Evolutionary conservation across 2,113 vertebrate species (phyloP).

Genomic region (Mixornis gularis): DNA sequence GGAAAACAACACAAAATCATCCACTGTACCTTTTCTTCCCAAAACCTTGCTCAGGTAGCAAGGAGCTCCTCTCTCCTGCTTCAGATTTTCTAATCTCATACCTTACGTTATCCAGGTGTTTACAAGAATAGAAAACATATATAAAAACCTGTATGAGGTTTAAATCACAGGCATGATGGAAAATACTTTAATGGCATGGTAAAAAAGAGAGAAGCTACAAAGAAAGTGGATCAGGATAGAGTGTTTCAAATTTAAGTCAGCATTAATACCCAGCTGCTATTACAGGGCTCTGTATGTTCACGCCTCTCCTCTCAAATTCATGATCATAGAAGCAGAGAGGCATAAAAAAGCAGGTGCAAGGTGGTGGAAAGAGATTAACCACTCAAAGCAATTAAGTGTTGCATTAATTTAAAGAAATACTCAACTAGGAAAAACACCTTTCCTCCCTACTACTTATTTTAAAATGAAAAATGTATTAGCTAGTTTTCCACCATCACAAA

Average conservation of each 20-base stretch:
- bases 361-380: slow-evolving; percentile 32
- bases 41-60: background rate
- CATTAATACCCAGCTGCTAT: slow-evolving; percentile 14
- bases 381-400: slow-evolving; percentile 40
- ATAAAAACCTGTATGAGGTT: background rate
- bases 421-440: background rate
- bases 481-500: slow-evolving; percentile 9
- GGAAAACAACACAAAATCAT: background rate
- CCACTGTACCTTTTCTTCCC: background rate
- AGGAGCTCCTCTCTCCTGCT: background rate
- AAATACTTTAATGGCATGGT: background rate
- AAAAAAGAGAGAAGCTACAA: slow-evolving; percentile 18
- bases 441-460: background rate
- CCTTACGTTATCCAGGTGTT: rapidly evolving
- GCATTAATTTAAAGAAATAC: slow-evolving; percentile 54
- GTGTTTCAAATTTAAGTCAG: slow-evolving; percentile 11
- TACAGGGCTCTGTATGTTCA: slow-evolving; percentile 26
- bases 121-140: background rate
- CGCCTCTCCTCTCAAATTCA: background rate
- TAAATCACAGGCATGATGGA: background rate
- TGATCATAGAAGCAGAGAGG: slow-evolving; percentile 22
- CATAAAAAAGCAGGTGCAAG: slow-evolving; percentile 45
- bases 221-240: background rate
- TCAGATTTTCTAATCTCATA: background rate
- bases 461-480: slow-evolving; percentile 34